Conservation (phyloP, 2,888 invertebrate species). For the Anthrax anthrax region DNA sequence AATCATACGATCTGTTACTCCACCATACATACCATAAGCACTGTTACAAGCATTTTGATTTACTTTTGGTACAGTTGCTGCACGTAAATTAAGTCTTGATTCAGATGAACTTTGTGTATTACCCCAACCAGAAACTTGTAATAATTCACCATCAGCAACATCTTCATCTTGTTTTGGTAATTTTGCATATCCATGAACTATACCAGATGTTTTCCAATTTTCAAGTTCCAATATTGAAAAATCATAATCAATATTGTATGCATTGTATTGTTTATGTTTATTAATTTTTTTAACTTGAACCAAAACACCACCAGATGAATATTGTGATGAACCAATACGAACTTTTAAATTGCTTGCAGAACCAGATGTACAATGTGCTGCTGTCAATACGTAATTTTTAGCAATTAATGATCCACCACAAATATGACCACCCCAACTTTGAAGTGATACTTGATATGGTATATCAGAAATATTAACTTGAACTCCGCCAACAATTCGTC, state of each 20-base stretch:
- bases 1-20: constrained; percentile 25
- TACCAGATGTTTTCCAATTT: constrained; percentile 16
- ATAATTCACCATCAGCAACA: constrained; percentile 20
- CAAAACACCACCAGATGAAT: constrained; percentile 27
- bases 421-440: constrained; percentile 25
- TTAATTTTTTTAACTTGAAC: constrained; percentile 21
- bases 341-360: constrained; percentile 16
- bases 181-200: constrained; percentile 16
- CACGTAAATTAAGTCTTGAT: constrained; percentile 16
- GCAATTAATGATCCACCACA: constrained; percentile 36
- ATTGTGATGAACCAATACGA: constrained; percentile 29
- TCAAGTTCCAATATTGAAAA: constrained; percentile 30
- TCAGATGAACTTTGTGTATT: constrained; percentile 19
- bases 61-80: constrained; percentile 21
- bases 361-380: constrained; percentile 31
- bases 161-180: constrained; percentile 18
- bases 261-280: constrained; percentile 28
- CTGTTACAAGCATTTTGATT: constrained; percentile 18
- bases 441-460: constrained; percentile 37
- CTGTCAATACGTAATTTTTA: constrained; percentile 29
- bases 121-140: constrained; percentile 29
- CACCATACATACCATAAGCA: constrained; percentile 15
- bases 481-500: constrained; percentile 35
- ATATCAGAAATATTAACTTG: constrained; percentile 27
- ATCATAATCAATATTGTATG: constrained; percentile 32